Evolutionary conservation across 2,888 invertebrate species (phyloP), one percentile per base, ranked within the genome.

Genomic region (Cloeon dipterum): DNA sequence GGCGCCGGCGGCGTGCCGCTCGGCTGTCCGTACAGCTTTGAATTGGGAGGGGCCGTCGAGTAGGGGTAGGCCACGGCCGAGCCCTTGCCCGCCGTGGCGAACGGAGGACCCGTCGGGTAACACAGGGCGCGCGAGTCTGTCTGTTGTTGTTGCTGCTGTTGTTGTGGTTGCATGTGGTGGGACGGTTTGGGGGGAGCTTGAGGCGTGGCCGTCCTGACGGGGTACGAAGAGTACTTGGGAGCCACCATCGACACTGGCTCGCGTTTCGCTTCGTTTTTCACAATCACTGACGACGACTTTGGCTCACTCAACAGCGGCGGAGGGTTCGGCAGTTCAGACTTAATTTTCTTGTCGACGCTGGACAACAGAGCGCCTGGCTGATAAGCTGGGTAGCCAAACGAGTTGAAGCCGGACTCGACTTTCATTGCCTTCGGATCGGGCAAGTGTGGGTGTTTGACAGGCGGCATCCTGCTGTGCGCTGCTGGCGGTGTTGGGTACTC

Each of bases 271-370:
- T 76, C 77, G 54, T 77, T 76, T 52, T 78, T 77, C 42, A 78
- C 78, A 54, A 78, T 78, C 52, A 78, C 78, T 50, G 75, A 72
- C 35, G 41, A 74, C 35, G 41, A 74, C 54, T 75, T 76, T 47
- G 63, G 59, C 54, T 77, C 77, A 46, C 69, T 66, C 45, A 74
- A 61, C 39, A 75, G 56, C 4, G 73, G 70, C 37, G 74, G 71
- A 14, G 72, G 72, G 43, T 71, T 74, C 40, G 70, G 68, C 39
- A 74, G 55, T 11, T 48, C 48, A 34, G 32, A 17, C 11, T 37
- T 32, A 23, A 32, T 20, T 34, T 38, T 38, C 23, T 38, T 29
- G 7, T 29, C 29, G n/a, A 16, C 38, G 3, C 38, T 32, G 39
- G 47, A 44, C 13, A 43, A 39, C 16, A 42, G 41, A 5, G 39